Evolutionary conservation across 2,113 vertebrate species (phyloP).

Genomic region (Hippotragus niger): DNA sequence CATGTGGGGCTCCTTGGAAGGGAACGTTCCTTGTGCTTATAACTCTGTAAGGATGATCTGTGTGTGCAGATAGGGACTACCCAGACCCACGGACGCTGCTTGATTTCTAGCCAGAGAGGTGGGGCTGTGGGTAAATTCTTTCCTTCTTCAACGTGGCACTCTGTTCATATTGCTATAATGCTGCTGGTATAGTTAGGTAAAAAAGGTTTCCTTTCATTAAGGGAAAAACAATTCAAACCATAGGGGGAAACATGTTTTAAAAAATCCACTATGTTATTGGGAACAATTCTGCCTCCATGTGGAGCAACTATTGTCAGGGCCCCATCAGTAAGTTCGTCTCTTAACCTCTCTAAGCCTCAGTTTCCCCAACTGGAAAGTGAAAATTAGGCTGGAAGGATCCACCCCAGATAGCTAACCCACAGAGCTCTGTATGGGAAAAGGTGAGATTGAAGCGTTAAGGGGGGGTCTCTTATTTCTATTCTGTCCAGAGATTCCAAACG

Average conservation of each 20-base stretch:
- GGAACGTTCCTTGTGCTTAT: background rate
- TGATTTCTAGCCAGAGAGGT: background rate
- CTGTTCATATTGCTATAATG: background rate
- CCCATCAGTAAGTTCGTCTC: background rate
- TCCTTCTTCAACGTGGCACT: background rate
- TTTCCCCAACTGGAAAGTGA: background rate
- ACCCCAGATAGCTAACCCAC: background rate
- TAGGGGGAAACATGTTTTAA: background rate
- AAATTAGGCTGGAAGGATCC: background rate
- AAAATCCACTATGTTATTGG: rapidly evolving
- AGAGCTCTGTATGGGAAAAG: background rate
- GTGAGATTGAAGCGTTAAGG: rapidly evolving
- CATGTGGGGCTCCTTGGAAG: background rate
- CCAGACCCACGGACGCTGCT: rapidly evolving
- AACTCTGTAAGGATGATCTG: background rate
- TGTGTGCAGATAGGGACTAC: background rate
- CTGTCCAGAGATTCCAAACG: background rate
- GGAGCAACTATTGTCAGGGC: rapidly evolving
- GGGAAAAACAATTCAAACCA: background rate
- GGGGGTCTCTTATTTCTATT: background rate
- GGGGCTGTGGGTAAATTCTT: background rate
- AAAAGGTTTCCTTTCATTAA: background rate
- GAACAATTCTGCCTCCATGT: background rate
- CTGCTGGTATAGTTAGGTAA: background rate
- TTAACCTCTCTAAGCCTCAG: background rate